Percentiles rank a stretch among this genome's conserved stretches.
These are phyloP conservation scores for Gambelia wislizenii DNA, from an alignment of 2,797 vertebrate species.

Conservation along the genomic window DNA sequence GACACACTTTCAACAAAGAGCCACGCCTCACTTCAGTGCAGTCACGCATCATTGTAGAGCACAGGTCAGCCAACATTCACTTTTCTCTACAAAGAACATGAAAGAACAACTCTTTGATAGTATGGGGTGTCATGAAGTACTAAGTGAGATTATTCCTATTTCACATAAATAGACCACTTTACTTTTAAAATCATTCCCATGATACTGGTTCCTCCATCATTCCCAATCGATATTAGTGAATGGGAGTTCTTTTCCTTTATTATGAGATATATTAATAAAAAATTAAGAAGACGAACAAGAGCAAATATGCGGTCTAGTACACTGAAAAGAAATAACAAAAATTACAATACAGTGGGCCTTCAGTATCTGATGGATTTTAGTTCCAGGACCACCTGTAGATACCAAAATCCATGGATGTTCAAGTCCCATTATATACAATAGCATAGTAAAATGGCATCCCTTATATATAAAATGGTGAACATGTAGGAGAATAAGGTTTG, in stretches of 20 bases:
- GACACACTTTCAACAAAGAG: slow-evolving; percentile 35
- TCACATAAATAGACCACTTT: slow-evolving; percentile 10
- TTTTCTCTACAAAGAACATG: neutral
- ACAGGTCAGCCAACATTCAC: neutral
- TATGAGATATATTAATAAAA: no score
- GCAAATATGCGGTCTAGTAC: no score
- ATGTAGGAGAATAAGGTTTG: no score
- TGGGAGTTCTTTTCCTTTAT: neutral
- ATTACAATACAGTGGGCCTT: no score
- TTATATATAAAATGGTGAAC: no score
- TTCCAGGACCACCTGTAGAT: no score
- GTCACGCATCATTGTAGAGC: slow-evolving; percentile 24
- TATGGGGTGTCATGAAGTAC: neutral
- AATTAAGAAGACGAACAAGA: no score
- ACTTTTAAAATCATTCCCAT: neutral
- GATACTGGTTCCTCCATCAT: neutral
- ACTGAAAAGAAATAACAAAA: no score
- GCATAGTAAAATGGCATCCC: no score
- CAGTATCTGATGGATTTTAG: no score
- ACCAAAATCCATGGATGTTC: no score
- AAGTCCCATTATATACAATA: no score
- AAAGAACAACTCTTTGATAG: neutral
- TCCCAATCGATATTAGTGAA: accelerated
- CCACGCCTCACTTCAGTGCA: slow-evolving; percentile 8
- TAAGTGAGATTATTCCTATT: neutral